Evolutionary conservation across 2,113 vertebrate genomes (phyloP).

Genomic region (Heterocephalus glaber): DNA sequence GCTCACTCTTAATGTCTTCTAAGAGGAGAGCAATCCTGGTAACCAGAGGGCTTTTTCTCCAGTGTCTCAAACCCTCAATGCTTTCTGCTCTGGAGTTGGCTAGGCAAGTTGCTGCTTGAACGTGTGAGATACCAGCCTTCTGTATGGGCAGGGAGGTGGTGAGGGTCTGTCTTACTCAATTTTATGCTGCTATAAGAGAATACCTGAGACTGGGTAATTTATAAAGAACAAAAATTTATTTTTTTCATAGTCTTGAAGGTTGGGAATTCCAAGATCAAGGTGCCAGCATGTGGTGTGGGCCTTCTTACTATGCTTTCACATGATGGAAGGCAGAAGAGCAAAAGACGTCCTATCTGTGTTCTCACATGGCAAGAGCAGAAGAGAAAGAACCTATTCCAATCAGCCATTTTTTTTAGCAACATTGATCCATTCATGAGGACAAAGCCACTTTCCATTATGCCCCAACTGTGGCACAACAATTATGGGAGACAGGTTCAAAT

Average conservation of each 20-base stretch:
- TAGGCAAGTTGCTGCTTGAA: not conserved
- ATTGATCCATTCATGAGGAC: not conserved
- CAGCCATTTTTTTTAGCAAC: not conserved
- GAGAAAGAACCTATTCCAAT: not conserved
- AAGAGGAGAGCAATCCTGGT: not conserved
- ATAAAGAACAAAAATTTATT: not conserved
- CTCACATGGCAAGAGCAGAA: not conserved
- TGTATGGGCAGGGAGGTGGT: not conserved
- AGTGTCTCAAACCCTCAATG: not conserved
- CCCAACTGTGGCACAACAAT: not conserved
- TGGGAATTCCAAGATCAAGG: not conserved
- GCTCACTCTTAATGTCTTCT: not conserved
- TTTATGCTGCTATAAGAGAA: not conserved
- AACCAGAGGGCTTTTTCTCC: not conserved
- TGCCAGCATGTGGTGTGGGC: not conserved
- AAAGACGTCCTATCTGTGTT: not conserved
- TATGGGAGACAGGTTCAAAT: not conserved
- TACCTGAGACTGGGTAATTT: not conserved
- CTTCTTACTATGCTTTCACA: not conserved
- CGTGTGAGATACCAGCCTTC: slow-evolving; percentile 3
- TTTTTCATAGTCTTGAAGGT: not conserved
- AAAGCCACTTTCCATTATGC: not conserved
- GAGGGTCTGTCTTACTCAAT: not conserved
- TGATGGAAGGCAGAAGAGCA: not conserved
- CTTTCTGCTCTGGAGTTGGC: slow-evolving; percentile 20